Evolutionary conservation across 1,140 invertebrate species (phyloP), one percentile per base, ranked within the genome.

Genomic region (Callitettix versicolor): DNA sequence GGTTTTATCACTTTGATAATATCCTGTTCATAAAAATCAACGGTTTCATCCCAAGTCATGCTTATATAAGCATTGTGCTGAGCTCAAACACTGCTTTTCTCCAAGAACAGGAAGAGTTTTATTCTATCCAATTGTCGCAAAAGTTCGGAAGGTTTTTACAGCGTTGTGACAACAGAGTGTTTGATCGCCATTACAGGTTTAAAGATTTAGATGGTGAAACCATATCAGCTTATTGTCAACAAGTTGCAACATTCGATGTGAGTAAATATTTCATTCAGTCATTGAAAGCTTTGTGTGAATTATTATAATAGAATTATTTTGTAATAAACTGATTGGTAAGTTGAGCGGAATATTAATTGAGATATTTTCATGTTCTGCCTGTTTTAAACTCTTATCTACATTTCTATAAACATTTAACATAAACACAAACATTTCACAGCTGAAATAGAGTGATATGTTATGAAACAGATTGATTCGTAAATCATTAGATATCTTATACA

Each of bases 21-120:
- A 34, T 34, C 3, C 20, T 51, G 2, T 51, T 51, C 33, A 51
- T 51, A 15, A 30, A 34, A 11, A 18, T 51, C 48, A 51, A 51
- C 17, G 48, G 48, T 11, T 11, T 51, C 3, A 21, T 51, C 9
- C 48, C 34, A 18, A 51, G 36, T 26, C 48, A 51, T 18, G 34
- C 30, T 17, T 51, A 51, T 30, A 51, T 51, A 30, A n/a, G 36
- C 33, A 12, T 51, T n/a, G 48, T 51, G 34, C 36, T 51, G 30
- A 51, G 30, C 12, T 34, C 30, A n/a, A 51, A 38, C 33, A n/a
- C 30, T 36, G 48, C 48, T n/a, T 51, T 36, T 34, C 34, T 51
- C 18, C 48, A 51, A 20, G 17, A 51, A 17, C 48, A 51, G 17
- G 48, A 51, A 21, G 18, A 38, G 33, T 51, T 51, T 17, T 51